Base-by-base conservation (phyloP, 2,113 vertebrate genomes). In the Salminus brasiliensis region DNA sequence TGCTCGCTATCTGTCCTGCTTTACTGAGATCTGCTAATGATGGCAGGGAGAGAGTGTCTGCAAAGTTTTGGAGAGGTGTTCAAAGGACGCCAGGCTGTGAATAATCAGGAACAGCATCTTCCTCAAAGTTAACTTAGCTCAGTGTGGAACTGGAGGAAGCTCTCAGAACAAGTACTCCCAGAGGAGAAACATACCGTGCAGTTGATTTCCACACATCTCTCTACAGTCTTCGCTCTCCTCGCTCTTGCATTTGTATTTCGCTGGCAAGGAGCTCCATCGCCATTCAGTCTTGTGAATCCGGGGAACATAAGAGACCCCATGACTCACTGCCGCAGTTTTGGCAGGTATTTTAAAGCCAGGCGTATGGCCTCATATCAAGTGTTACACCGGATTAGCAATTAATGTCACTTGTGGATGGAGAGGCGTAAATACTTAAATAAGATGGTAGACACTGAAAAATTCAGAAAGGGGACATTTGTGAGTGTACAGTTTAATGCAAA, bases 361-460 rank as follows among this genome's bases (percentile, higher is more conserved):
- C 49, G 34, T 45, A 62, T 39, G 59, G n/a, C 45, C 29, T 73
- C 47, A 59, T 63, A 18, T 23, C 55, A 39, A 21, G 57, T 55
- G 49, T 69, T 76, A 47, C 29, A 32, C 34, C 41, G 47, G 59
- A 62, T 80, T 76, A 77, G 52, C 74, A 52, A 72, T 72, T 80
- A 27, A 7, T 78, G 13, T 62, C 15, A 62, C 5, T 43, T 57
- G 39, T 21, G 52, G 13, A 62, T 23, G 18, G 30, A 39, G 62
- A 39, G 18, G 34, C 11, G 16, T 34, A 63, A 16, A 16, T 63
- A 21, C 16, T 34, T 63, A 63, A 62, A 63, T 21, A 29, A 30
- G 27, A 16, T 3, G 8, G 62, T 11, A 36, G 9, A 39, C 62
- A 65, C 16, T 36, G 21, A 66, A 39, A n/a, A n/a, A n/a, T 39